These are phyloP conservation scores for Encarsia formosa DNA, from an alignment of 2,888 invertebrate genomes.

Conservation along the genomic window DNA sequence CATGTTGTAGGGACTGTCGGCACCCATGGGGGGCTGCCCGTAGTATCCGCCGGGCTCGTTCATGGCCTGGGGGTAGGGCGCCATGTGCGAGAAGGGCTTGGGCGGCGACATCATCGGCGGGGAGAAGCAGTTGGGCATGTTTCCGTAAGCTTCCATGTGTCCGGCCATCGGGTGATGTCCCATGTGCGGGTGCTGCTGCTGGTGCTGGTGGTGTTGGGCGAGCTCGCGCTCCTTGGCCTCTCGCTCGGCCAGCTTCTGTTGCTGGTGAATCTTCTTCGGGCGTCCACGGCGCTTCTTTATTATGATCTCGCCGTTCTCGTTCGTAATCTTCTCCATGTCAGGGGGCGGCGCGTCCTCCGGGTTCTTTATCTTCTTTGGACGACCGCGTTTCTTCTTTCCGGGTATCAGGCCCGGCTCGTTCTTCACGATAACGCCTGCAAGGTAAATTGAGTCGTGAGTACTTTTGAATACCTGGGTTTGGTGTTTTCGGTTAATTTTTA, in stretches of 20 bases:
- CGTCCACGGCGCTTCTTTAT: slow-evolving; percentile 85
- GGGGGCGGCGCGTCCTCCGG: slow-evolving; percentile 61
- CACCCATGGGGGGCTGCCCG: slow-evolving; percentile 37
- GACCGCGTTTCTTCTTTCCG: slow-evolving; percentile 82
- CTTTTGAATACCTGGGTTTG: slow-evolving; percentile 2
- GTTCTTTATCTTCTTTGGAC: slow-evolving; percentile 81
- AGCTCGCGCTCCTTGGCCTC: slow-evolving; percentile 43
- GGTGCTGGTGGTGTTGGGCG: slow-evolving; percentile 36
- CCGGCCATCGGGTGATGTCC: slow-evolving; percentile 42
- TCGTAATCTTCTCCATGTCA: slow-evolving; percentile 46
- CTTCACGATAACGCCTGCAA: slow-evolving; percentile 35
- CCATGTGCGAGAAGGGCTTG: slow-evolving; percentile 48
- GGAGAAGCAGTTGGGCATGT: slow-evolving; percentile 45
- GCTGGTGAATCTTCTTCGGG: slow-evolving; percentile 75
- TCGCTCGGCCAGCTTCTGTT: slow-evolving; percentile 45
- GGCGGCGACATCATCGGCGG: slow-evolving; percentile 47
- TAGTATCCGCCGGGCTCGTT: slow-evolving; percentile 42
- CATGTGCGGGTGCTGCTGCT: slow-evolving; percentile 37
- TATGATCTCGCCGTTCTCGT: slow-evolving; percentile 62
- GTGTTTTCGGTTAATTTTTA: background rate
- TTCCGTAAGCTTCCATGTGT: slow-evolving; percentile 43
- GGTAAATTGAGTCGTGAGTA: too few species aligned
- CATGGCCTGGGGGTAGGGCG: slow-evolving; percentile 45
- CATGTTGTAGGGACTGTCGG: slow-evolving; percentile 46
- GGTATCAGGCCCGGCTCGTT: slow-evolving; percentile 55